A percentile compares a stretch with the other conserved stretches of the same genome.
phyloP scores from a whole-genome alignment of 2,888 invertebrate genomes.

The Abrostola triplasia region DNA sequence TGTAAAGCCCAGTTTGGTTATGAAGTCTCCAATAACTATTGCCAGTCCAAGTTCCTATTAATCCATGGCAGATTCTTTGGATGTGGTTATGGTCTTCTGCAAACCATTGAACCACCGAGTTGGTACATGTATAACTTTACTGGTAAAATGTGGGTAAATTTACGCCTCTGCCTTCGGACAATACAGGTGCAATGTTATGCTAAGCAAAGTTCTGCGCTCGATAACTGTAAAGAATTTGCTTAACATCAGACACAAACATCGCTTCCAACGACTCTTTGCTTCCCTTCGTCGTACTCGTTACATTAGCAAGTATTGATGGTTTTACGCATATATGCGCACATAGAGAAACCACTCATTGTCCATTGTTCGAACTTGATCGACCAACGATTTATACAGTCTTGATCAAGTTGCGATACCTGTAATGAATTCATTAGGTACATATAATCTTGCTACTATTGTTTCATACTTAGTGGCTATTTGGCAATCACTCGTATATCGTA shows the following conservation, averaged over 20 bases:
- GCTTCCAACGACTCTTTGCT: slow-evolving; percentile 7
- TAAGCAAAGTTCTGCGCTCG: too few relatives aligned
- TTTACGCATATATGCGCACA: slow-evolving; percentile 8
- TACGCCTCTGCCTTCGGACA: too few relatives aligned
- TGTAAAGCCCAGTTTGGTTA: too few relatives aligned
- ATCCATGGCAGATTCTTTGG: too few relatives aligned
- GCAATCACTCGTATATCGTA: slow-evolving; percentile 9
- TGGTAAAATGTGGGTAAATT: too few relatives aligned
- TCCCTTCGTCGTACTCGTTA: slow-evolving; percentile 11
- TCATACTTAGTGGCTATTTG: slow-evolving; percentile 16
- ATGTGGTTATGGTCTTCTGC: too few relatives aligned
- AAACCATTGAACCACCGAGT: too few relatives aligned
- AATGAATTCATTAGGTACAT: slow-evolving; percentile 25
- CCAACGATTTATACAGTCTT: slow-evolving; percentile 39
- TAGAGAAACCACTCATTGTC: slow-evolving; percentile 33
- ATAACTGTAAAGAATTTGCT: not conserved
- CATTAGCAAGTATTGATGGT: slow-evolving; percentile 18
- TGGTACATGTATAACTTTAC: too few relatives aligned
- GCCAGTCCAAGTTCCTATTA: too few relatives aligned
- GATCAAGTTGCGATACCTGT: slow-evolving; percentile 35
- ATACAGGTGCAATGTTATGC: too few relatives aligned
- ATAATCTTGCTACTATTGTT: slow-evolving; percentile 28
- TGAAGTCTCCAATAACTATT: too few relatives aligned
- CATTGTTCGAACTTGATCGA: slow-evolving; percentile 44
- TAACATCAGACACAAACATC: not conserved